A percentile compares a stretch with the other conserved stretches of the same genome.
Evolutionary conservation across 2,888 invertebrate species (phyloP).

Genomic region (Brenthis ino): DNA sequence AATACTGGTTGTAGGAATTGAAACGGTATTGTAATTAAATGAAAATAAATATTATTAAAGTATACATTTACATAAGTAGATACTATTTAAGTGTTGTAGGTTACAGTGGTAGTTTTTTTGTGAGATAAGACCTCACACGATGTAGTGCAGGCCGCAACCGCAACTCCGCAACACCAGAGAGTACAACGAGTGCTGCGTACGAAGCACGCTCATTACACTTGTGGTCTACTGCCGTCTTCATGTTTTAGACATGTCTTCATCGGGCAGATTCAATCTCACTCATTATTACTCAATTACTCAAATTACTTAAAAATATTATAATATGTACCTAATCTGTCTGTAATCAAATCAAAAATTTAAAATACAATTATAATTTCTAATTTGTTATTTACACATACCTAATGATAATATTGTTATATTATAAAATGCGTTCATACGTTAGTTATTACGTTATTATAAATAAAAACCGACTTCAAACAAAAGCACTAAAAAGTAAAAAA

Average conservation of each 20-base stretch:
- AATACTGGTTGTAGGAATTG: slow-evolving; percentile 23
- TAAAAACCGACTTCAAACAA: too few relatives aligned
- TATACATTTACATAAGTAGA: background rate
- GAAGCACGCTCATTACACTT: slow-evolving; percentile 51
- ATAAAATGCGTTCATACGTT: background rate
- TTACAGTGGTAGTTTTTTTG: slow-evolving; percentile 7
- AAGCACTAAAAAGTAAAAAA: too few relatives aligned
- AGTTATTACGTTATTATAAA: background rate
- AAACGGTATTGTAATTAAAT: background rate
- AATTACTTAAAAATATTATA: too few relatives aligned
- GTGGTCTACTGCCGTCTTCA: slow-evolving; percentile 45
- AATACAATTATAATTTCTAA: too few relatives aligned
- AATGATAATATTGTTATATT: background rate
- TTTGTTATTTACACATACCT: too few relatives aligned
- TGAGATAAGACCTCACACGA: slow-evolving; percentile 37
- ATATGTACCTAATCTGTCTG: too few relatives aligned
- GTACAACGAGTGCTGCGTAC: slow-evolving; percentile 47
- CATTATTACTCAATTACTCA: background rate
- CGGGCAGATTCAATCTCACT: background rate
- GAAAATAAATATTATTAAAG: background rate
- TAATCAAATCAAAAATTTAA: too few relatives aligned
- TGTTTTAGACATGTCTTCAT: slow-evolving; percentile 48
- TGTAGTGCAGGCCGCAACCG: slow-evolving; percentile 31
- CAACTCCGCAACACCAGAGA: slow-evolving; percentile 57
- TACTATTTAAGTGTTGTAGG: background rate